A percentile compares a stretch with the other conserved stretches of the same genome.
Conservation (phyloP, 2,797 vertebrate genomes). For the Dendrocincla fuliginosa region DNA sequence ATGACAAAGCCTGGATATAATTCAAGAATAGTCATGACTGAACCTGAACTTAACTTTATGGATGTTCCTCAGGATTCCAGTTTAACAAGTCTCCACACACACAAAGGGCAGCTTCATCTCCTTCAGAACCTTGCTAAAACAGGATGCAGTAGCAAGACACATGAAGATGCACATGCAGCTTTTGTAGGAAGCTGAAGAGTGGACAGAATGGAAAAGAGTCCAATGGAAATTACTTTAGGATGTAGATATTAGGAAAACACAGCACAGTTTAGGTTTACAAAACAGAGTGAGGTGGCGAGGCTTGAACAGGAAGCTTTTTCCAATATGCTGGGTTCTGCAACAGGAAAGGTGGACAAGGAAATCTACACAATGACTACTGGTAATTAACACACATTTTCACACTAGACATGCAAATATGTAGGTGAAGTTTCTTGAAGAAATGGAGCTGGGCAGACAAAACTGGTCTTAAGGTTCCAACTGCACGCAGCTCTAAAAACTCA, state of each 20-base stretch:
- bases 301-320: not conserved
- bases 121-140: not conserved
- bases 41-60: not conserved
- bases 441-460: not conserved
- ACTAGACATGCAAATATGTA: not conserved
- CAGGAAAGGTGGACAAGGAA: not conserved
- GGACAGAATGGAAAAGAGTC: not conserved
- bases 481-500: not conserved
- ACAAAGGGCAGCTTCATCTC: not conserved
- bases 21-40: not conserved
- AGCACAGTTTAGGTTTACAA: not conserved
- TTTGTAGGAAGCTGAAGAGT: not conserved
- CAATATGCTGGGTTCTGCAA: not conserved
- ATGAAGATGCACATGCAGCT: not conserved
- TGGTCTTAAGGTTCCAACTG: not conserved
- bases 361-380: not conserved
- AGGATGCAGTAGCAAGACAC: not conserved
- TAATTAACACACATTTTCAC: not conserved
- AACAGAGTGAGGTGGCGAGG: not conserved
- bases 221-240: not conserved
- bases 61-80: not conserved
- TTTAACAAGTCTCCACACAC: not conserved
- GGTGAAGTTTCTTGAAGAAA: not conserved
- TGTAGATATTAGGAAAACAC: not conserved
- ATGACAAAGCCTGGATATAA: not conserved